phyloP scores from a whole-genome alignment of 2,113 vertebrate species.

The Casuarius casuarius region DNA sequence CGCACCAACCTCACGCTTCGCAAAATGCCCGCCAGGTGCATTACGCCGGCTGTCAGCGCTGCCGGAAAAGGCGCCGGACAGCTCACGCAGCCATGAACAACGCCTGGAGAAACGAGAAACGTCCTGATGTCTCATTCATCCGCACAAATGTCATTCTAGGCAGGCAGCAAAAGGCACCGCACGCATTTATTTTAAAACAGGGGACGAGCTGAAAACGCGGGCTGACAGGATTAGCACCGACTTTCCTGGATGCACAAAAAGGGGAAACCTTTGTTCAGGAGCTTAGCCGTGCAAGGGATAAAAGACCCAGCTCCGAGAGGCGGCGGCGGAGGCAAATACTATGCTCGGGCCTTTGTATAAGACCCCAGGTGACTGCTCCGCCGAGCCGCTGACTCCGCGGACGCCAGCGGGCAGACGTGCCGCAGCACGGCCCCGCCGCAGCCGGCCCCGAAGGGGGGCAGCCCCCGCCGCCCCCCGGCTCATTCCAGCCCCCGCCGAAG shows the following conservation, averaged over 20 bases:
- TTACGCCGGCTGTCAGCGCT: background rate
- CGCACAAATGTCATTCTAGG: background rate
- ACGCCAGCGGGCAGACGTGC: too few species aligned
- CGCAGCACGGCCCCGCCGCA: too few species aligned
- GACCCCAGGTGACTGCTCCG: too few species aligned
- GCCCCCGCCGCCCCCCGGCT: too few species aligned
- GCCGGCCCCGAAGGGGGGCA: too few species aligned
- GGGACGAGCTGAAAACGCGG: background rate
- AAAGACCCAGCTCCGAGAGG: background rate
- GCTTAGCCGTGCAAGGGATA: background rate
- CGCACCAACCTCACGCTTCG: background rate
- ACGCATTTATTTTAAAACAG: background rate
- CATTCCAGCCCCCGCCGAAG: background rate
- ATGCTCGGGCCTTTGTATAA: background rate
- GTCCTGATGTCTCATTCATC: background rate
- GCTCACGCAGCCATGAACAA: background rate
- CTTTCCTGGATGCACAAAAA: background rate
- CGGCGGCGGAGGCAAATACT: background rate
- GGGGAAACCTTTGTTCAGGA: slow-evolving; percentile 46
- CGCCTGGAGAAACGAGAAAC: background rate
- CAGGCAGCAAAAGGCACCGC: background rate
- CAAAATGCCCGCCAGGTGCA: background rate
- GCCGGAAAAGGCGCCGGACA: background rate
- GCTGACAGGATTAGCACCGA: background rate
- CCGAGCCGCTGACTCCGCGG: too few species aligned